phyloP scores from a whole-genome alignment of 2,113 vertebrate genomes.

The Craseonycteris thonglongyai region DNA sequence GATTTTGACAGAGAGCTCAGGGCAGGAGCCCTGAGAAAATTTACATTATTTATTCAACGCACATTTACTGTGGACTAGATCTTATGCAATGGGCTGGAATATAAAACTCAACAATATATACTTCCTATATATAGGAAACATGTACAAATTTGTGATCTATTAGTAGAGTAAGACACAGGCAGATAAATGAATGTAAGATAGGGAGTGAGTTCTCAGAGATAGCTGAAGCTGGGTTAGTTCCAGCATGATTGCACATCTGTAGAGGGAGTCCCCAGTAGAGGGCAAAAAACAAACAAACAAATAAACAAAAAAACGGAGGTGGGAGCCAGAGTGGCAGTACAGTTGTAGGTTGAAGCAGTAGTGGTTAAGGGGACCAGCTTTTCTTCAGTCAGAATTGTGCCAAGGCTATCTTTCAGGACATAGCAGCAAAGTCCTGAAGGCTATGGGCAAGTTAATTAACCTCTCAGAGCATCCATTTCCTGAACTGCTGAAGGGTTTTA shows the following conservation, averaged over 20 bases:
- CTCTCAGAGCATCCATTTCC: not conserved
- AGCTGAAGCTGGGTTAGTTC: not conserved
- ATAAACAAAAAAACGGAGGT: no score
- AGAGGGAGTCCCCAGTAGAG: not conserved
- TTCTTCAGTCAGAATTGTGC: not conserved
- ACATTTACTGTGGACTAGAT: not conserved
- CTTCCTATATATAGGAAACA: no score
- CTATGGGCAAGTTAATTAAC: not conserved
- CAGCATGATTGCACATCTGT: not conserved
- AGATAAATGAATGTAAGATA: not conserved
- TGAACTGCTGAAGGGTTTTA: not conserved
- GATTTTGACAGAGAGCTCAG: not conserved
- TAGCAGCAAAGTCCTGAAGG: not conserved
- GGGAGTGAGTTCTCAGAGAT: not conserved
- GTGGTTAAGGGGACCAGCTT: not conserved
- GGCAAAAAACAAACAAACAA: not conserved
- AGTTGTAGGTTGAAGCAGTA: not conserved
- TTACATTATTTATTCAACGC: not conserved
- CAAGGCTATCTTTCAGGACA: not conserved
- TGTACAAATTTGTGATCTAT: not conserved
- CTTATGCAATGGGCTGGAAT: not conserved
- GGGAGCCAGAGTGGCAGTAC: not conserved
- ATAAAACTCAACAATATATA: not conserved
- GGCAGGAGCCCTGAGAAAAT: not conserved
- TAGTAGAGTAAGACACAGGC: not conserved